A percentile compares a stretch with the other conserved stretches of the same genome.
Evolutionary conservation across 2,797 vertebrate species (phyloP).

Genomic region (Anableps anableps): DNA sequence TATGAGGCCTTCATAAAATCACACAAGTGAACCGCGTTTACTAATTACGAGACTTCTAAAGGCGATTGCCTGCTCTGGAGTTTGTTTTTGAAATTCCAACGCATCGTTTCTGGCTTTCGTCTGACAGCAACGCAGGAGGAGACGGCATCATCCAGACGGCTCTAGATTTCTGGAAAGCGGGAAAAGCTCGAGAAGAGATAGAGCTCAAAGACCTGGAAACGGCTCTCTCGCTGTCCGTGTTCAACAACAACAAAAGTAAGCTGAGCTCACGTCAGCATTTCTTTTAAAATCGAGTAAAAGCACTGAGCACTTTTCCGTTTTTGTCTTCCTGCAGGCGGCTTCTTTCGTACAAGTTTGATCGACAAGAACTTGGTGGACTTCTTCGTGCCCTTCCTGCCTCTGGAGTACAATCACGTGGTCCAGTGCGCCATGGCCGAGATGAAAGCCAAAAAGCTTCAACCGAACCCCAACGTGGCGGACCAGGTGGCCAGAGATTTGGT

Average conservation of each 20-base stretch:
- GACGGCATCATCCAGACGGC: constrained; percentile 85
- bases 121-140: constrained; percentile 88
- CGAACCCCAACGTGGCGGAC: constrained; percentile 68
- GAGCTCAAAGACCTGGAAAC: constrained; percentile 87
- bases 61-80: background rate
- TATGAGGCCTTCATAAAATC: no score
- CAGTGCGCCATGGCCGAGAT: constrained; percentile 88
- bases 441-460: constrained; percentile 43
- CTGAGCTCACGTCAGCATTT: background rate
- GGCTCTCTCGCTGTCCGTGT: constrained; percentile 83
- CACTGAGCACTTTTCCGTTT: background rate
- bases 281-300: background rate
- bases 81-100: background rate
- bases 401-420: constrained; percentile 89
- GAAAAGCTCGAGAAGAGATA: constrained; percentile 85
- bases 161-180: constrained; percentile 88
- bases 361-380: constrained; percentile 93
- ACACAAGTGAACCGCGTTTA: background rate
- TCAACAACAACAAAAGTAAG: constrained; percentile 93
- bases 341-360: constrained; percentile 91
- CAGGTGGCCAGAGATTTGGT: constrained; percentile 85
- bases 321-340: constrained; percentile 82
- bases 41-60: background rate
- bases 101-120: background rate
- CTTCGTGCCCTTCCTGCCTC: constrained; percentile 92